Evolutionary conservation across 1,140 invertebrate genomes (phyloP).

Genomic region (Dreissena polymorpha): DNA sequence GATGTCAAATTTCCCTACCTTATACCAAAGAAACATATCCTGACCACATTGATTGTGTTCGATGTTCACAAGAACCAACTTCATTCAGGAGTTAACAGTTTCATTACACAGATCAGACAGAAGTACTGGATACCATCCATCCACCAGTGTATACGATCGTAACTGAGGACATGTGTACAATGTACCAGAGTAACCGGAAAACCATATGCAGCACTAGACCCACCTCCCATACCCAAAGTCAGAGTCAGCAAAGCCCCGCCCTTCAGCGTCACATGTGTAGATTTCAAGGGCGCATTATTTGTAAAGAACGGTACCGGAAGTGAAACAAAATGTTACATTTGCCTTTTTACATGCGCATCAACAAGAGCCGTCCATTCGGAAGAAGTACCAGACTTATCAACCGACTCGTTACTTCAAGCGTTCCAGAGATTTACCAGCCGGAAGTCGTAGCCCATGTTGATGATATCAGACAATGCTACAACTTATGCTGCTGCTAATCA

Average conservation of each 20-base stretch:
- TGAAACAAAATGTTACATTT: constrained; percentile 32
- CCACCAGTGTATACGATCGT: no score
- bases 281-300: constrained; percentile 21
- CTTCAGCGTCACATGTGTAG: constrained; percentile 25
- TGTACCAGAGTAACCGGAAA: no score
- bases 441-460: not conserved
- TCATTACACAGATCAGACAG: no score
- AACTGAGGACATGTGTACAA: no score
- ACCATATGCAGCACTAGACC: no score
- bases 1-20: no score
- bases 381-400: constrained; percentile 10
- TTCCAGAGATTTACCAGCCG: constrained; percentile 38
- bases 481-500: constrained; percentile 19
- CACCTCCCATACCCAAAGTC: no score
- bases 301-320: constrained; percentile 2
- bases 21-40: no score
- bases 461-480: constrained; percentile 39
- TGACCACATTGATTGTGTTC: no score
- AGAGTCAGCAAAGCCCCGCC: not conserved
- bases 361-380: constrained; percentile 31
- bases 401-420: constrained; percentile 15
- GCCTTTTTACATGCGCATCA: constrained; percentile 34
- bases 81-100: no score
- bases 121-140: no score
- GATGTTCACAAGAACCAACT: no score